Evolutionary conservation across 2,888 invertebrate genomes (phyloP).

Genomic region (Caenorhabditis doughertyi): DNA sequence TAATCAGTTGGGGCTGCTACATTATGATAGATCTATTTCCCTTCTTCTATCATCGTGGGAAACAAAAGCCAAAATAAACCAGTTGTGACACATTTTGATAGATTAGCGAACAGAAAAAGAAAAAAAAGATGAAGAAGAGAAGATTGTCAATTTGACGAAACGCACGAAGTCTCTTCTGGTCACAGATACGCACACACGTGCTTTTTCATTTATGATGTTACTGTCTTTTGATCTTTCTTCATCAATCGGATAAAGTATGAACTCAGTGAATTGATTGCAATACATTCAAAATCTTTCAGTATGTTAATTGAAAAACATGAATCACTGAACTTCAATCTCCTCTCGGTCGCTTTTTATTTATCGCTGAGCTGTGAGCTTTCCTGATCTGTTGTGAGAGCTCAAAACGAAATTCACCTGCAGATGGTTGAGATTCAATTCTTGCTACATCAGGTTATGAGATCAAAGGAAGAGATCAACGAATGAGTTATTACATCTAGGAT

Average conservation of each 20-base stretch:
- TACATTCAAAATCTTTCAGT: no score
- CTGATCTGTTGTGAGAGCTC: no score
- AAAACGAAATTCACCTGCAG: no score
- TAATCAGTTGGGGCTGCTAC: not conserved
- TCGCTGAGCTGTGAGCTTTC: no score
- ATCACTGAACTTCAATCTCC: no score
- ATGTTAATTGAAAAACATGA: no score
- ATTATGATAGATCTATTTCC: not conserved
- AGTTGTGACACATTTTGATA: constrained; percentile 33
- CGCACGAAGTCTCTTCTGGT: constrained; percentile 25
- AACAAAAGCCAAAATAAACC: constrained; percentile 24
- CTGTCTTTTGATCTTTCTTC: constrained; percentile 33
- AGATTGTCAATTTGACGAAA: not conserved
- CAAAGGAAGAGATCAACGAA: no score
- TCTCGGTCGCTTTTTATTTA: no score
- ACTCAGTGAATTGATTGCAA: no score
- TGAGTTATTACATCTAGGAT: no score
- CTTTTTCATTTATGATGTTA: constrained; percentile 16
- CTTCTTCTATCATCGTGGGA: constrained; percentile 17
- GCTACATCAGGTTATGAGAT: no score
- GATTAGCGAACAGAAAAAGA: constrained; percentile 31
- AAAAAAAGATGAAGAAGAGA: constrained; percentile 1
- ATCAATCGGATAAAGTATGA: not conserved
- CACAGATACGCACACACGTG: constrained; percentile 26
- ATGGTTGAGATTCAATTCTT: no score